These are phyloP conservation scores for Oenanthe oenanthe DNA, from an alignment of 2,113 vertebrate genomes.

Conservation along the genomic window DNA sequence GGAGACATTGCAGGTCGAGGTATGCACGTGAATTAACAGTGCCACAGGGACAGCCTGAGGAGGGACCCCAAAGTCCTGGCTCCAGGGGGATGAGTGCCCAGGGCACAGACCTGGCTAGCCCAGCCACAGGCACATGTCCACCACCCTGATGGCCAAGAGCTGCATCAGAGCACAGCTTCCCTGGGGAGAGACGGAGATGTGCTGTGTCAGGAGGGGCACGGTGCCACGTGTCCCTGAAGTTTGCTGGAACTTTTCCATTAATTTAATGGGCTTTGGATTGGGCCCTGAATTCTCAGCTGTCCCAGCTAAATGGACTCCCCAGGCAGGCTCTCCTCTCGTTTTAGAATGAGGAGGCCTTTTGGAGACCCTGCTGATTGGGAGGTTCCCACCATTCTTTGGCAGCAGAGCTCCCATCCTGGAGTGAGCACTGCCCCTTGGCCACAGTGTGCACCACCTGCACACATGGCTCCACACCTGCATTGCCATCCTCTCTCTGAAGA, in stretches of 20 bases:
- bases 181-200: not conserved
- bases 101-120: not conserved
- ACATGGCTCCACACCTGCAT: accelerated
- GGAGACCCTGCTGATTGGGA: not conserved
- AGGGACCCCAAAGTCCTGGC: not conserved
- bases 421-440: not conserved
- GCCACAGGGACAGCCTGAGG: not conserved
- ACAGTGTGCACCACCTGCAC: not conserved
- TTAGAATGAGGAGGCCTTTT: not conserved
- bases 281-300: slow-evolving; percentile 61
- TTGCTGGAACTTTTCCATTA: slow-evolving; percentile 35
- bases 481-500: not conserved
- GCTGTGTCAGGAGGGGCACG: slow-evolving; percentile 4
- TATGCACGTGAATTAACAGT: not conserved
- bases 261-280: slow-evolving; percentile 51
- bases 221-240: slow-evolving; percentile 2
- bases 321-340: not conserved
- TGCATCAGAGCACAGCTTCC: not conserved
- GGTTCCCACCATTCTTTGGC: not conserved
- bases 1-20: accelerated
- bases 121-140: accelerated
- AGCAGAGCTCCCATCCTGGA: not conserved
- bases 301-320: not conserved
- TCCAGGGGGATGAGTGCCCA: accelerated
- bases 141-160: accelerated